Percentiles rank a stretch among this genome's conserved stretches.
phyloP scores from a whole-genome alignment of 2,113 vertebrate species.

The Balaeniceps rex region DNA sequence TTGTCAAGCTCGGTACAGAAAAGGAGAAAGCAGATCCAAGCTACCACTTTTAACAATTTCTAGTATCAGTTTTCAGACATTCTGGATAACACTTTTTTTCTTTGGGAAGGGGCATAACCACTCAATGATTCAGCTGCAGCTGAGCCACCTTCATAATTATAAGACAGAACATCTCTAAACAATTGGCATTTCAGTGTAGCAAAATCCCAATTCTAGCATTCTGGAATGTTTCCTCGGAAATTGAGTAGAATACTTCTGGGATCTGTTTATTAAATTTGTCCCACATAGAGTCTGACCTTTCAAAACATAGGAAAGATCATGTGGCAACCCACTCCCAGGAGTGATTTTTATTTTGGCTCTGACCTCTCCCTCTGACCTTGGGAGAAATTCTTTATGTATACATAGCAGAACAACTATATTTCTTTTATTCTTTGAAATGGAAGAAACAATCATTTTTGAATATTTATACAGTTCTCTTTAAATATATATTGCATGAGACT shows the following conservation, averaged over 20 bases:
- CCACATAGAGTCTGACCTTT: slow-evolving; percentile 52
- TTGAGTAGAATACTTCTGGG: slow-evolving; percentile 22
- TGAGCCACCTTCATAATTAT: slow-evolving; percentile 15
- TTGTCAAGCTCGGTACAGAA: neutral
- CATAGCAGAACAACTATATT: neutral
- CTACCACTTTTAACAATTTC: neutral
- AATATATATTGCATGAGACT: neutral
- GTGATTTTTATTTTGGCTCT: slow-evolving; percentile 19
- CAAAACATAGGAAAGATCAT: slow-evolving; percentile 33
- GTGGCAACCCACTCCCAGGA: slow-evolving; percentile 30
- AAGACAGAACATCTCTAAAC: slow-evolving; percentile 14
- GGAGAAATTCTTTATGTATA: neutral
- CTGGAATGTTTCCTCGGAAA: neutral
- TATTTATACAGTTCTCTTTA: neutral
- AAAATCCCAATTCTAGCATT: slow-evolving; percentile 13
- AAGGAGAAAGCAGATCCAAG: neutral
- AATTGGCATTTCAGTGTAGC: slow-evolving; percentile 13
- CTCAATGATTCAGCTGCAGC: neutral
- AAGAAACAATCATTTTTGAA: neutral
- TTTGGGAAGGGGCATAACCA: neutral
- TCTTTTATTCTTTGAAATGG: neutral
- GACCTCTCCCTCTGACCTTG: slow-evolving; percentile 38
- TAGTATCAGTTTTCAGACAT: neutral
- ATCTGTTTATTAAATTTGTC: slow-evolving; percentile 61
- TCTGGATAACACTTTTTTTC: neutral